Percentiles rank a stretch among this genome's conserved stretches.
Evolutionary conservation across 2,113 vertebrate genomes (phyloP).

Genomic region (Noctilio leporinus): DNA sequence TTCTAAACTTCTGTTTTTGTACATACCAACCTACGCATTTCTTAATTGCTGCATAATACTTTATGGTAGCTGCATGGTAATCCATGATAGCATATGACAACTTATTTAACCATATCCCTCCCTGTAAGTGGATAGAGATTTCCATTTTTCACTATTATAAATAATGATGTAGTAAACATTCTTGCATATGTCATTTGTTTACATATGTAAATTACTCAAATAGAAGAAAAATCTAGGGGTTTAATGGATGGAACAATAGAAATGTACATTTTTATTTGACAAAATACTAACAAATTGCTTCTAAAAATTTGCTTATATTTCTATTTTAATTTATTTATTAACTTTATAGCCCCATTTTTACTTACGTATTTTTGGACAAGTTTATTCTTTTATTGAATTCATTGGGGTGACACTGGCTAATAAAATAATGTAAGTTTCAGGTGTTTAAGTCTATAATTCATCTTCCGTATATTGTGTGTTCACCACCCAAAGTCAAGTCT

Average conservation of each 20-base stretch:
- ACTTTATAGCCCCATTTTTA: too few species aligned
- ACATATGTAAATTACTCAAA: neutral
- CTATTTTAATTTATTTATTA: neutral
- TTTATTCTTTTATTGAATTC: too few species aligned
- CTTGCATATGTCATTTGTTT: neutral
- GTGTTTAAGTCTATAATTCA: too few species aligned
- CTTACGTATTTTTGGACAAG: too few species aligned
- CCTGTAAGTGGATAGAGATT: neutral
- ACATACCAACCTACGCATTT: neutral
- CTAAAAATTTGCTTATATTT: neutral
- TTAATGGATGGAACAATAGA: neutral
- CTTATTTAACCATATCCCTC: neutral
- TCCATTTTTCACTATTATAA: neutral
- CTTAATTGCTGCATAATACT: neutral
- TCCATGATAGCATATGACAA: neutral
- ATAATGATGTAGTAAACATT: neutral
- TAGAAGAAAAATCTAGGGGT: neutral
- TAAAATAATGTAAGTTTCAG: too few species aligned
- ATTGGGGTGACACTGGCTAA: too few species aligned
- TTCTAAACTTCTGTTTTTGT: neutral
- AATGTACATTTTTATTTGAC: neutral
- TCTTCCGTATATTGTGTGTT: too few species aligned
- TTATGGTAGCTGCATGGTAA: neutral
- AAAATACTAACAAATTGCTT: neutral
- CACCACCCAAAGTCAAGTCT: too few species aligned